phyloP scores from a whole-genome alignment of 2,888 invertebrate species.

The Polymixis flavicincta region DNA sequence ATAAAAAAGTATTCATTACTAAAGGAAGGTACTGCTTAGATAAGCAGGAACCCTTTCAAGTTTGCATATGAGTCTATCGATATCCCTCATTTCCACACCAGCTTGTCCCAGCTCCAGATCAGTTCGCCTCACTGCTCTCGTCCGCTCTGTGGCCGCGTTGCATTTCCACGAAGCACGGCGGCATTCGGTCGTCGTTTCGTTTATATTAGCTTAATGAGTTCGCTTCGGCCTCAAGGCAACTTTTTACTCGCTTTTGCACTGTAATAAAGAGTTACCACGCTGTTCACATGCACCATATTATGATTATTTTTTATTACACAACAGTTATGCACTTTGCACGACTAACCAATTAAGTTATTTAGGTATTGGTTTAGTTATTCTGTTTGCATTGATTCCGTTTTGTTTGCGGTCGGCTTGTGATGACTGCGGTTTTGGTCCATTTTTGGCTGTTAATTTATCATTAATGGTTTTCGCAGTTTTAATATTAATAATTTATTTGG shows the following conservation, averaged over 20 bases:
- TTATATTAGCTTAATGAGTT: conserved; percentile 86
- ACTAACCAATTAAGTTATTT: conserved; percentile 61
- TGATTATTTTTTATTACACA: conserved; percentile 62
- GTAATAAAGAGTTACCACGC: conserved; percentile 67
- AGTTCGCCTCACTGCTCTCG: conserved; percentile 29
- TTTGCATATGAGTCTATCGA: no score
- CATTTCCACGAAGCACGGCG: conserved; percentile 79
- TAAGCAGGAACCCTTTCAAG: neutral
- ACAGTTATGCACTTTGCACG: conserved; percentile 63
- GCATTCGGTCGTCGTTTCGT: conserved; percentile 77
- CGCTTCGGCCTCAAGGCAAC: conserved; percentile 63
- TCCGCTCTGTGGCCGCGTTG: conserved; percentile 63
- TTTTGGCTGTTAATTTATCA: conserved; percentile 30
- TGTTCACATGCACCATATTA: conserved; percentile 63
- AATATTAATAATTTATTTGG: conserved; percentile 30
- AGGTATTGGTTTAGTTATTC: conserved; percentile 44
- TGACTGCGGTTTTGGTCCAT: conserved; percentile 36
- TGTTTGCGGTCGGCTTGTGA: conserved; percentile 36
- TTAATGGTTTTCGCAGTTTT: conserved; percentile 26
- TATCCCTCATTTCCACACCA: conserved; percentile 1
- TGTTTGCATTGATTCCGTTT: conserved; percentile 40
- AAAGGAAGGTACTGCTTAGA: neutral
- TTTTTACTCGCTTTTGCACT: conserved; percentile 69
- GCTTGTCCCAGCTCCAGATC: neutral
- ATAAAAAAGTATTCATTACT: no score